These are phyloP conservation scores for Gobius niger DNA, from an alignment of 2,113 vertebrate species.

Conservation along the genomic window DNA sequence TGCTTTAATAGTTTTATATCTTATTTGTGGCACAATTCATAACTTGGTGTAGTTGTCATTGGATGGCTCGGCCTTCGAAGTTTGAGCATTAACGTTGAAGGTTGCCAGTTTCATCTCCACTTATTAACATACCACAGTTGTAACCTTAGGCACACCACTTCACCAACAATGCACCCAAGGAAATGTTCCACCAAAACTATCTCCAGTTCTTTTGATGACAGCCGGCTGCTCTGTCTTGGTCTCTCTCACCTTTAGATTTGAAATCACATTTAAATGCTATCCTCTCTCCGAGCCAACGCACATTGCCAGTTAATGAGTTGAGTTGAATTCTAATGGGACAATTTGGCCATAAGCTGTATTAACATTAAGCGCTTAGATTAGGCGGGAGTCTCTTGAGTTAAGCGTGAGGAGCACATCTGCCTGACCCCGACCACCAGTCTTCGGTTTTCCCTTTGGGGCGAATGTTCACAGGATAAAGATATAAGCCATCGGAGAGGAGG, in stretches of 20 bases:
- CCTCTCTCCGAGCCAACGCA: not conserved
- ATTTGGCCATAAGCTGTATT: constrained; percentile 20
- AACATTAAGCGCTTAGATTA: constrained; percentile 57
- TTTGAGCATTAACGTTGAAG: not conserved
- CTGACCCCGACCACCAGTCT: constrained; percentile 58
- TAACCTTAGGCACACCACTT: not conserved
- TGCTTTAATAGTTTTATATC: no score
- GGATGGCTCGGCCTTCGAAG: no score
- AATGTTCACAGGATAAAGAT: constrained; percentile 66
- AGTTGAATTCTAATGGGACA: constrained; percentile 8
- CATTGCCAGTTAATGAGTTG: constrained; percentile 11
- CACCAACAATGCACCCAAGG: not conserved
- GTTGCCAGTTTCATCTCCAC: not conserved
- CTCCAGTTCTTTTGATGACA: not conserved
- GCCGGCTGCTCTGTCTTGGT: not conserved
- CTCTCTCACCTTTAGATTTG: not conserved
- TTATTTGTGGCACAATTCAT: no score
- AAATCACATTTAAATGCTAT: not conserved
- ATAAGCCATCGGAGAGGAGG: constrained; percentile 50
- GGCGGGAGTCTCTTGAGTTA: constrained; percentile 34
- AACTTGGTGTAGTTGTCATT: no score
- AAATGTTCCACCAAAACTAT: not conserved
- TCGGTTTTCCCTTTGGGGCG: constrained; percentile 43
- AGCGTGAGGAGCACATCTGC: constrained; percentile 31
- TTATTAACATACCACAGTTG: not conserved